Conservation (phyloP, 53 echinoderm and acorn worm genomes). For the Luidia sarsii region DNA sequence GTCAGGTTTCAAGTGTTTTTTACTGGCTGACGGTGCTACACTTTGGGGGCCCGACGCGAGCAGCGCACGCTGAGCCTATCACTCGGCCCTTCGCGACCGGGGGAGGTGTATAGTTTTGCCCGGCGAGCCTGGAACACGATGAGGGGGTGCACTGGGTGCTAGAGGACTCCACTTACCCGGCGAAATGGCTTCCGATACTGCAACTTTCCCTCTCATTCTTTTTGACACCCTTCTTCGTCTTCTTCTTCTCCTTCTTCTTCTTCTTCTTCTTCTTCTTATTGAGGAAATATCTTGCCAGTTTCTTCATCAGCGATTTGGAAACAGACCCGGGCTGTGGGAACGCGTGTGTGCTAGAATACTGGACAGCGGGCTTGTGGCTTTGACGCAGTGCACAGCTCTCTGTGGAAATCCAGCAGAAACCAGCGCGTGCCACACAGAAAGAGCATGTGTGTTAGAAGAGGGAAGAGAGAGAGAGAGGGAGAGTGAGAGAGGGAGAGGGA, state of each 20-base stretch:
- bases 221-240: too few species aligned
- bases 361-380: too few species aligned
- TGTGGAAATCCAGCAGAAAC: too few species aligned
- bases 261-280: too few species aligned
- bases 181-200: constrained; percentile 45
- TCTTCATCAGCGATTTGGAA: constrained; percentile 13
- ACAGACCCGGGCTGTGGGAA: background rate
- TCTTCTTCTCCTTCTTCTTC: too few species aligned
- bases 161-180: constrained; percentile 38
- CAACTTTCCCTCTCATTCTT: constrained; percentile 2
- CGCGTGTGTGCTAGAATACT: too few species aligned
- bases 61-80: background rate
- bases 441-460: too few species aligned
- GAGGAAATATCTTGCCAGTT: too few species aligned
- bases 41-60: constrained; percentile 11
- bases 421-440: too few species aligned
- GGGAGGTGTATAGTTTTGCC: background rate
- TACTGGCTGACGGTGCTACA: constrained; percentile 1
- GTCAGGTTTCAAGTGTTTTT: constrained; percentile 47
- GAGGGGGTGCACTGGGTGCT: constrained; percentile 33
- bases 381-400: too few species aligned
- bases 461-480: too few species aligned
- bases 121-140: constrained; percentile 23
- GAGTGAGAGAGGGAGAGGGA: too few species aligned
- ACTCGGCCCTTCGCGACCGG: constrained; percentile 2